A percentile compares a stretch with the other conserved stretches of the same genome.
phyloP scores from a whole-genome alignment of 2,888 invertebrate genomes.

The Patella caerulea region DNA sequence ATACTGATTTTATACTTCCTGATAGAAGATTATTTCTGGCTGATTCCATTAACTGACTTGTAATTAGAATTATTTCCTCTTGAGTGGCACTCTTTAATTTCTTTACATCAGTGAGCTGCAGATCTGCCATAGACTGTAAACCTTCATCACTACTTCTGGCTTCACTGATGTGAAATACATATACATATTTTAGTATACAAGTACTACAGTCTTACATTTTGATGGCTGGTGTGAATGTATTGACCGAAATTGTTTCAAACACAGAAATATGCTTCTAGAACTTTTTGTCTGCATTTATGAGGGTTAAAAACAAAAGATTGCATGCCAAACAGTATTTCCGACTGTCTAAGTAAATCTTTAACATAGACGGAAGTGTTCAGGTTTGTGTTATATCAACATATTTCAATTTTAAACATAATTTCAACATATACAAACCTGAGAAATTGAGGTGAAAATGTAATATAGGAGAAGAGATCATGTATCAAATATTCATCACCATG shows the following conservation, averaged over 20 bases:
- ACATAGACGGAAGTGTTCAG: too few species aligned
- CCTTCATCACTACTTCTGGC: not conserved
- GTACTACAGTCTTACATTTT: too few species aligned
- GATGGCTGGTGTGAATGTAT: too few species aligned
- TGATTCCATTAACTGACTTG: constrained; percentile 47
- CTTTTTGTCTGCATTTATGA: too few species aligned
- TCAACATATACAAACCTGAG: constrained; percentile 41
- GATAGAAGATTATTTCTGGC: constrained; percentile 37
- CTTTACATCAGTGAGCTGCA: constrained; percentile 46
- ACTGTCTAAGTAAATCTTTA: too few species aligned
- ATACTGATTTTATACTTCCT: constrained; percentile 51
- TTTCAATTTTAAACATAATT: too few species aligned
- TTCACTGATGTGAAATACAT: not conserved
- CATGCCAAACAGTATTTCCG: too few species aligned
- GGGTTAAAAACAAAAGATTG: too few species aligned
- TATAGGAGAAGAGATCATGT: constrained; percentile 64
- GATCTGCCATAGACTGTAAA: constrained; percentile 34
- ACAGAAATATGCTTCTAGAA: not conserved
- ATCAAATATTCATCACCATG: constrained; percentile 67
- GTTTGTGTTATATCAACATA: too few species aligned
- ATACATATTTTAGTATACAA: too few species aligned
- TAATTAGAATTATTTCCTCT: constrained; percentile 45
- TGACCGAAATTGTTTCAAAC: not conserved
- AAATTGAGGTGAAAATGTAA: constrained; percentile 62
- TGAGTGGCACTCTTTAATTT: constrained; percentile 53